A percentile compares a stretch with the other conserved stretches of the same genome.
Conservation (phyloP, 92 coral and sea anemone genomes). For the Parazoanthus atlanticus region DNA sequence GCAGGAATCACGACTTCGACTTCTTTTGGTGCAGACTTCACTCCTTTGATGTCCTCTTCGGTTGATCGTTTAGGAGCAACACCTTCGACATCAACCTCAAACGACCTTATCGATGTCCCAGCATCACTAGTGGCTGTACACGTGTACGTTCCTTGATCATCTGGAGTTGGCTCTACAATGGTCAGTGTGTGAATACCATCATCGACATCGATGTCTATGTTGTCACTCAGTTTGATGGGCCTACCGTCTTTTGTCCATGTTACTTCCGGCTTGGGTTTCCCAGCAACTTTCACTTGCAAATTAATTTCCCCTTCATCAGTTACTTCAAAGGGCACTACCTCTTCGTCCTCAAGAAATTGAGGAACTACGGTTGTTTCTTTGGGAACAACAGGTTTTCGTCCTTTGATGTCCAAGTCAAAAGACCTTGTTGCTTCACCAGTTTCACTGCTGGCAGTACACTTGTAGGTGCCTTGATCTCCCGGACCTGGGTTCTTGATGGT, state of each 20-base stretch:
- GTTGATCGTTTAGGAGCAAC: background rate
- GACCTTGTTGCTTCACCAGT: slow-evolving; percentile 66
- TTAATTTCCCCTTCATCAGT: slow-evolving; percentile 64
- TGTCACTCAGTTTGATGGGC: slow-evolving; percentile 45
- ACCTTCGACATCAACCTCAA: slow-evolving; percentile 65
- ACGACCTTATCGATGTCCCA: slow-evolving; percentile 63
- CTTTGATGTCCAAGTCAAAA: slow-evolving; percentile 78
- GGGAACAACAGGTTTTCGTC: slow-evolving; percentile 50
- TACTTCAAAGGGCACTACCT: slow-evolving; percentile 66
- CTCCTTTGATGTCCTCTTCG: background rate
- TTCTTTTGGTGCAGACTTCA: background rate
- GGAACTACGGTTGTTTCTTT: slow-evolving; percentile 48
- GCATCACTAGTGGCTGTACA: slow-evolving; percentile 64
- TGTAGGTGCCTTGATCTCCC: slow-evolving; percentile 73
- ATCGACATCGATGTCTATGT: slow-evolving; percentile 45
- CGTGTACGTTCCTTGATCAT: slow-evolving; percentile 73
- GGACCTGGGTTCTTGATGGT: slow-evolving; percentile 63
- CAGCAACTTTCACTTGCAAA: slow-evolving; percentile 65
- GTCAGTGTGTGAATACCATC: slow-evolving; percentile 55
- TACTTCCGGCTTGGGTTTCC: slow-evolving; percentile 57
- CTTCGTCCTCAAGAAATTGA: slow-evolving; percentile 66
- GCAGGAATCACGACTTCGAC: slow-evolving; percentile 18
- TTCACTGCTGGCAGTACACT: slow-evolving; percentile 77
- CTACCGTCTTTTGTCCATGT: slow-evolving; percentile 72
- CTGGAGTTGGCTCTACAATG: slow-evolving; percentile 50